Evolutionary conservation across 2,113 vertebrate genomes (phyloP), one percentile per base, ranked within the genome.

Genomic region (Emydocephalus ijimae): DNA sequence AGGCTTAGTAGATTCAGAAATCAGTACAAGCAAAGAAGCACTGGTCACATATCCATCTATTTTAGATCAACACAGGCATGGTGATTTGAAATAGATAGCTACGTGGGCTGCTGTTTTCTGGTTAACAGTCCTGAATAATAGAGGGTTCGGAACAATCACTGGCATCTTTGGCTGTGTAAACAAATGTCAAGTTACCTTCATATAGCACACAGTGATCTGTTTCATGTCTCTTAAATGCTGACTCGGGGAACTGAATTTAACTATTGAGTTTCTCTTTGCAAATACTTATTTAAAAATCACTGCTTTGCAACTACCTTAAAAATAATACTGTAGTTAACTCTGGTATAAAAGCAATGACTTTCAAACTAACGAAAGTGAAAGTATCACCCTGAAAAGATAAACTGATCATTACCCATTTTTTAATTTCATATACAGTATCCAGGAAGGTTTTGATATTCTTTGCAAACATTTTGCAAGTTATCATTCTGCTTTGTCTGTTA

Each of bases 211-310:
- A 93, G 95, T 94, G 93, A 96, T 94, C 90, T 93, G 94, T 94
- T 94, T 94, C 94, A 97, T 94, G 92, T 93, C 94, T 94, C 95
- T 74, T 92, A 95, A 89, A 0, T 85, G 81, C 92, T 96, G 96
- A 93, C 93, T 94, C 88, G 90, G 90, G 95, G 96, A 95, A 52
- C 94, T 95, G 90, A 88, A 91, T 29, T 89, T 94, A 74, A 90
- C 88, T 69, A 96, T 26, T 96, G 94, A 92, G 93, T 92, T 90
- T 85, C 89, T 94, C 93, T 93, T 92, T 94, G 92, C 91, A 93
- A 93, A n/a, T 39, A 89, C 93, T 94, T 95, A 93, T 94, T 94
- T 96, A 90, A 94, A 94, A 93, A 88, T 95, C 92, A 93, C 92
- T 91, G 74, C 74, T 81, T 43, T 21, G 34, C 34, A 43, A 81